phyloP scores from a whole-genome alignment of 1,140 invertebrate genomes.

The Dinoponera quadriceps region DNA sequence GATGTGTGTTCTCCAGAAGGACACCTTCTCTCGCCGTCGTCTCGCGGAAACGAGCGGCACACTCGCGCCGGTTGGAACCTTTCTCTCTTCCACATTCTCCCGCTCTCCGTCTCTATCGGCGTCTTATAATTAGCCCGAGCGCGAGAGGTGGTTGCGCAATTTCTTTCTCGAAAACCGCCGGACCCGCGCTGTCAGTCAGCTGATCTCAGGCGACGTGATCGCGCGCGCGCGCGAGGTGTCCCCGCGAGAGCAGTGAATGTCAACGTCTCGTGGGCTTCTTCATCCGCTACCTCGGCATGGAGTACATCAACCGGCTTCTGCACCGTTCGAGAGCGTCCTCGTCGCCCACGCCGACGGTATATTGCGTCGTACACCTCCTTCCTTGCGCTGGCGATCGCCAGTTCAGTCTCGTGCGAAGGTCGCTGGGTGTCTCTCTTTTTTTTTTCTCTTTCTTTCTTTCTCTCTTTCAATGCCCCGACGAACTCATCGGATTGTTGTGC shows the following conservation, averaged over 20 bases:
- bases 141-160: conserved; percentile 77
- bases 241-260: conserved; percentile 40
- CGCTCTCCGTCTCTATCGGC: conserved; percentile 41
- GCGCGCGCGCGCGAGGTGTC: no score
- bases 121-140: conserved; percentile 79
- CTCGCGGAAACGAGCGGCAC: conserved; percentile 43
- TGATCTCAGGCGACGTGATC: conserved; percentile 57
- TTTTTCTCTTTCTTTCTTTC: no score
- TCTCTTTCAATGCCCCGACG: no score
- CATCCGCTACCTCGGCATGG: conserved; percentile 66
- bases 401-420: not conserved
- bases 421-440: not conserved
- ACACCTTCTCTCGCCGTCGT: conserved; percentile 18
- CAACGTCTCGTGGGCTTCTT: not conserved
- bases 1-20: not conserved
- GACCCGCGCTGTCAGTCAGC: conserved; percentile 69
- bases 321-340: conserved; percentile 69
- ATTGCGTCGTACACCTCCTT: conserved; percentile 31
- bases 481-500: no score
- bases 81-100: conserved; percentile 60
- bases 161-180: conserved; percentile 71
- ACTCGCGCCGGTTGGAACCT: conserved; percentile 61
- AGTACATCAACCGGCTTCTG: conserved; percentile 78
- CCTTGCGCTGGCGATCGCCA: not conserved
- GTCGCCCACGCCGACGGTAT: conserved; percentile 71